Evolutionary conservation across 2,113 vertebrate species (phyloP), one percentile per base, ranked within the genome.

Genomic region (Ptychochromis oligacanthus): DNA sequence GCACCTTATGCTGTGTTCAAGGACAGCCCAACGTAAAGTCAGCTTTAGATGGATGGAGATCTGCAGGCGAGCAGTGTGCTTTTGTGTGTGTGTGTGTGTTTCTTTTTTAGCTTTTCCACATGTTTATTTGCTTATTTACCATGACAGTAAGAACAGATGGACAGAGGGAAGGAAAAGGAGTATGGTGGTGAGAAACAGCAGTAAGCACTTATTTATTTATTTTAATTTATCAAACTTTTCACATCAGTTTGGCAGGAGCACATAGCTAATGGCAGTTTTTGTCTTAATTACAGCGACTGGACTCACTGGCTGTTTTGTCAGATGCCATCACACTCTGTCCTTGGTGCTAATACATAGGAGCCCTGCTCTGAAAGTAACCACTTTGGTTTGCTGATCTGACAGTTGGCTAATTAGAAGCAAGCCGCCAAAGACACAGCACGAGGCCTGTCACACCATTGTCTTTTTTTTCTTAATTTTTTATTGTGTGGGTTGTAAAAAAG

Each of bases 1-100:
- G 86, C 87, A 91, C 92, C 90, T 92, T 84, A 84, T 92, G 89
- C 72, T 87, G 65, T 43, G 70, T 89, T 95, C 94, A 95, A 94
- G 94, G 93, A 89, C 90, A 72, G 62, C 75, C 70, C 77, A 76
- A 59, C 77, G 28, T 78, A 81, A 55, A 91, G 86, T 88, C 88
- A 80, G 59, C 57, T 61, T 80, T 81, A 95, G 91, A 95, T 94
- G 81, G 92, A 95, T 93, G 87, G 81, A 86, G 85, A 89, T 81
- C 88, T 54, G 77, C 88, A 78, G 87, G 85, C 75, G 3, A 84
- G 85, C 83, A 86, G 78, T 56, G 75, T 4, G n/a, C n/a, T n/a
- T n/a, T n/a, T n/a, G n/a, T n/a, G n/a, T n/a, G n/a, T n/a, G n/a
- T n/a, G n/a, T n/a, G n/a, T n/a, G n/a, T n/a, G n/a, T n/a, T 26